Conservation (phyloP, 2,797 vertebrate species). For the Chelidonichthys spinosus region DNA sequence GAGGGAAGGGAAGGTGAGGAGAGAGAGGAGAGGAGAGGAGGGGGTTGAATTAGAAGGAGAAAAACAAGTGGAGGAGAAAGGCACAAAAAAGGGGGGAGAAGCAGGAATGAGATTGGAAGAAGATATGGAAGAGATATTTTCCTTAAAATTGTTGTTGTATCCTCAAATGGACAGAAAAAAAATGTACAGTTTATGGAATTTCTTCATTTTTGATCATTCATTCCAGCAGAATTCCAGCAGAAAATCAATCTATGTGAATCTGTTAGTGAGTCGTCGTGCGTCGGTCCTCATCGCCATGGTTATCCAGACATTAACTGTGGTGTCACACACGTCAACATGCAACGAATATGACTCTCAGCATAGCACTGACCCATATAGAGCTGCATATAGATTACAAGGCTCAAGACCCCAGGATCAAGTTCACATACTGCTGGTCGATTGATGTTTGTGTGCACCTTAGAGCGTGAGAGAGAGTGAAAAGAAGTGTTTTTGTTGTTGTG, state of each 20-base stretch:
- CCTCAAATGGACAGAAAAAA: too few relatives aligned
- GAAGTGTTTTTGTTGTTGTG: conserved; percentile 30
- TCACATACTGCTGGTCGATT: conserved; percentile 34
- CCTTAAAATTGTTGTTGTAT: too few relatives aligned
- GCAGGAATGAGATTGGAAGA: not conserved
- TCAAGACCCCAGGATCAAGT: conserved; percentile 56
- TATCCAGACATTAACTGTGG: conserved; percentile 11
- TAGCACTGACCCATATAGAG: conserved; percentile 54
- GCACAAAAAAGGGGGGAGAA: not conserved
- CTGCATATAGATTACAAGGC: conserved; percentile 56
- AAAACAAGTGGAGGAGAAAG: not conserved
- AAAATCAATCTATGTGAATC: not conserved
- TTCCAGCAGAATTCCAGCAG: too few relatives aligned
- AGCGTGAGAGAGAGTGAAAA: conserved; percentile 23
- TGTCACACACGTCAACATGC: conserved; percentile 31
- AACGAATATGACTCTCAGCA: conserved; percentile 25
- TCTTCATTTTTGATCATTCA: too few relatives aligned
- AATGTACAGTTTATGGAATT: too few relatives aligned
- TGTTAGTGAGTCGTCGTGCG: not conserved
- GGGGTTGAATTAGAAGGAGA: not conserved
- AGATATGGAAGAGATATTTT: too few relatives aligned
- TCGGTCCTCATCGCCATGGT: not conserved
- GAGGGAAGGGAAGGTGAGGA: not conserved
- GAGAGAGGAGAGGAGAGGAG: not conserved
- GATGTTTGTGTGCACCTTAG: conserved; percentile 30